phyloP scores from a whole-genome alignment of 2,797 vertebrate species.

The Galaxias olidus region DNA sequence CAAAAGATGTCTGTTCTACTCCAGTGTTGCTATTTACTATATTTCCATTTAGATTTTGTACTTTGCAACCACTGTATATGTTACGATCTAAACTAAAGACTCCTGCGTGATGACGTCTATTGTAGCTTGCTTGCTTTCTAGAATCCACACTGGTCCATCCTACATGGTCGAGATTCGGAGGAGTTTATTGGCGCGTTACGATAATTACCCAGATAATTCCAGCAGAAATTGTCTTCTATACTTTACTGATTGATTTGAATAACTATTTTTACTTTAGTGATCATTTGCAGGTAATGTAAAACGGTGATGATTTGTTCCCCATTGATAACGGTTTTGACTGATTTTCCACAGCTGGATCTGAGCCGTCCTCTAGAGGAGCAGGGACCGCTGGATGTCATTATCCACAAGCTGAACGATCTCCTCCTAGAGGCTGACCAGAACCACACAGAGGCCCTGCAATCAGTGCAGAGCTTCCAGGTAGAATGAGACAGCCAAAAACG shows the following conservation, averaged over 20 bases:
- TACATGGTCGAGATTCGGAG: too few relatives aligned
- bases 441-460: slow-evolving; percentile 87
- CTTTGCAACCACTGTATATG: too few relatives aligned
- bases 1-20: too few relatives aligned
- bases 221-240: too few relatives aligned
- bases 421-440: slow-evolving; percentile 98
- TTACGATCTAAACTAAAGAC: too few relatives aligned
- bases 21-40: too few relatives aligned
- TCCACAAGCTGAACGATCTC: slow-evolving; percentile 97
- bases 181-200: too few relatives aligned
- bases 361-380: slow-evolving; percentile 93
- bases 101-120: too few relatives aligned
- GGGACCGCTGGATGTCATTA: slow-evolving; percentile 95
- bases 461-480: slow-evolving; percentile 96
- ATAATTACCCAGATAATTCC: too few relatives aligned
- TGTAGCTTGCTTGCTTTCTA: too few relatives aligned
- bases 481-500: slow-evolving; percentile 23
- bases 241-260: background rate
- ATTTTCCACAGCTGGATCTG: slow-evolving; percentile 84
- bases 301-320: slow-evolving; percentile 23
- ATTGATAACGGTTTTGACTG: slow-evolving; percentile 5
- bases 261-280: background rate
- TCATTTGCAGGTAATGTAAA: background rate
- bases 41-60: too few relatives aligned
- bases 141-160: too few relatives aligned